Percentiles rank a stretch among this genome's conserved stretches.
These are phyloP conservation scores for Sicus ferrugineus DNA, from an alignment of 2,888 invertebrate species.

Conservation along the genomic window DNA sequence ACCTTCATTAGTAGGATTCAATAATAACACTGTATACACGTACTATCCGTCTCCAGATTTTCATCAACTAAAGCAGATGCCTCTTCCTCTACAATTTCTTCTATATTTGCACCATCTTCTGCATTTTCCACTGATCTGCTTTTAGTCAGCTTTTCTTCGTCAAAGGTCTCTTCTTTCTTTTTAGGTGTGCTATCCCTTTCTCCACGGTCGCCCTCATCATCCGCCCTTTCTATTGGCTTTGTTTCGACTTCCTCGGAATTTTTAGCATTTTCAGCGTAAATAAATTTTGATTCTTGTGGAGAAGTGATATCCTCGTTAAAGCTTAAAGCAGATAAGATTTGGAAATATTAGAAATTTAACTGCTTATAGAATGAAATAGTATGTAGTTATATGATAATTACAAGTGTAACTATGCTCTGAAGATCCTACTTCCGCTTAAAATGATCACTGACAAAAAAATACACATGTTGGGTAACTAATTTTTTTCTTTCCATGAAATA, in stretches of 20 bases:
- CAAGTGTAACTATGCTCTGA: too few species aligned
- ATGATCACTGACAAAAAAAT: neutral
- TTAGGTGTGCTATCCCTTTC: conserved; percentile 49
- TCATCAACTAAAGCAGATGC: conserved; percentile 37
- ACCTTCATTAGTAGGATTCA: neutral
- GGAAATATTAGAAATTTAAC: too few species aligned
- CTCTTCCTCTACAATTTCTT: conserved; percentile 45
- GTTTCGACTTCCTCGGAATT: conserved; percentile 41
- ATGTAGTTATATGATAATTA: too few species aligned
- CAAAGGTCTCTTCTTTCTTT: conserved; percentile 3
- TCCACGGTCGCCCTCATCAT: conserved; percentile 65
- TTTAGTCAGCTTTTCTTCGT: neutral
- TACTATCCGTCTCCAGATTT: conserved; percentile 56
- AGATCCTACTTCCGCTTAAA: too few species aligned
- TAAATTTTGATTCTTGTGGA: conserved; percentile 77
- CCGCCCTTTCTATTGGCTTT: conserved; percentile 49
- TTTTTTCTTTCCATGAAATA: too few species aligned
- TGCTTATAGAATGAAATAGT: too few species aligned
- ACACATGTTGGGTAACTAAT: too few species aligned
- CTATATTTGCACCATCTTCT: conserved; percentile 63
- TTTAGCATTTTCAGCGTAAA: conserved; percentile 69
- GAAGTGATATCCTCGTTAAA: conserved; percentile 67
- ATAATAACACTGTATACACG: conserved; percentile 19
- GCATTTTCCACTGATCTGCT: conserved; percentile 33
- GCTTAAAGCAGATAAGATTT: conserved; percentile 2